These are phyloP conservation scores for Monoplex corrugatus DNA, from an alignment of 2,888 invertebrate genomes.

Conservation along the genomic window DNA sequence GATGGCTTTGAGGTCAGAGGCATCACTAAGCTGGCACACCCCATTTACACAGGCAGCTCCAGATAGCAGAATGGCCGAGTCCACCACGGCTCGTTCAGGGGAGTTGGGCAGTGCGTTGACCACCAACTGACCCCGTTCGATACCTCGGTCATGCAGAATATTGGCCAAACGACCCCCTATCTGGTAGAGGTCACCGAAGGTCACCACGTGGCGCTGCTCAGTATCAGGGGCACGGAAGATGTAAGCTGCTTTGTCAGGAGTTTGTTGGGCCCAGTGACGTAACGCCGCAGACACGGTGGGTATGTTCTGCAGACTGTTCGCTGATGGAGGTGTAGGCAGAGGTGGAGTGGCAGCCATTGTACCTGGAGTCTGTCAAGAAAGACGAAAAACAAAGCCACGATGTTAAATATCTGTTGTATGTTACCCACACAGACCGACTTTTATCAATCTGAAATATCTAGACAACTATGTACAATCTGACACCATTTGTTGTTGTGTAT, in stretches of 20 bases:
- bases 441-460: too few relatives aligned
- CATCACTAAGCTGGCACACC: constrained; percentile 37
- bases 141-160: constrained; percentile 6
- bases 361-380: too few relatives aligned
- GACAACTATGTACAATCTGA: too few relatives aligned
- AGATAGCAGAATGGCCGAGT: constrained; percentile 11
- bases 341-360: too few relatives aligned
- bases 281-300: neutral
- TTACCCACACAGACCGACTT: too few relatives aligned
- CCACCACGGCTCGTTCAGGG: constrained; percentile 37
- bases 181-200: constrained; percentile 35
- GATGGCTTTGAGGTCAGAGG: constrained; percentile 19
- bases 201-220: constrained; percentile 11
- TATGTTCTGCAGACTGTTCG: neutral
- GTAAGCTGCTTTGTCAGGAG: constrained; percentile 13
- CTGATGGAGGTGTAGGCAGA: too few relatives aligned
- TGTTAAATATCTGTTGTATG: too few relatives aligned
- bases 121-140: constrained; percentile 1
- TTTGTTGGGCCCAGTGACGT: neutral
- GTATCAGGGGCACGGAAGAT: constrained; percentile 22
- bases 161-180: constrained; percentile 41
- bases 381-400: neutral
- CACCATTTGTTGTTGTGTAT: too few relatives aligned
- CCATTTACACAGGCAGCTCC: constrained; percentile 33
- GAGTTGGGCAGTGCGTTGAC: constrained; percentile 38